These are phyloP conservation scores for Sussaba pulchella DNA, from an alignment of 2,888 invertebrate genomes.

Conservation along the genomic window DNA sequence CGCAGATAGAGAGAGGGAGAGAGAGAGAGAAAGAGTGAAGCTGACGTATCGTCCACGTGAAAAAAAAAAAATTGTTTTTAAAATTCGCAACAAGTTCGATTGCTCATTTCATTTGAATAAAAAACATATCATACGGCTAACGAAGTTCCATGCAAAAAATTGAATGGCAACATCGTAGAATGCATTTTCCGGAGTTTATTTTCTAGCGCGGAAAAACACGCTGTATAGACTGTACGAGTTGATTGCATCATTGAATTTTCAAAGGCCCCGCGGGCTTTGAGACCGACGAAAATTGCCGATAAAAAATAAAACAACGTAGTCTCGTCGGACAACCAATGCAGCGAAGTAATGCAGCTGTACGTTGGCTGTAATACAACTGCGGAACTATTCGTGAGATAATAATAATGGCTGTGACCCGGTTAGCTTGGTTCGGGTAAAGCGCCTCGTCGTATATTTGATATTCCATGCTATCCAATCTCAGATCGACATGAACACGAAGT, in stretches of 20 bases:
- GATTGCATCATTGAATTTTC: neutral
- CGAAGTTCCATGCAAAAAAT: no score
- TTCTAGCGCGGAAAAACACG: neutral
- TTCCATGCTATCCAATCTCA: no score
- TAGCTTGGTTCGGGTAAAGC: conserved; percentile 44
- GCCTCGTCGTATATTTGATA: conserved; percentile 45
- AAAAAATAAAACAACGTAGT: conserved; percentile 4
- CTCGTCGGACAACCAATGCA: conserved; percentile 19
- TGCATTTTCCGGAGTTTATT: neutral
- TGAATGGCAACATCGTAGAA: neutral
- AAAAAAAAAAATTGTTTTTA: no score
- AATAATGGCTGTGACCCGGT: conserved; percentile 67
- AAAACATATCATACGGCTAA: no score
- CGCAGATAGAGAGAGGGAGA: no score
- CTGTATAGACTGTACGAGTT: neutral
- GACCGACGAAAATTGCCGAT: neutral
- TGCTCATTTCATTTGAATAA: no score
- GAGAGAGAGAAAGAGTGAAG: no score
- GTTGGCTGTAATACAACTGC: conserved; percentile 38
- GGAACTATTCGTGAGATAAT: conserved; percentile 61
- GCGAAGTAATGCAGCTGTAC: conserved; percentile 47
- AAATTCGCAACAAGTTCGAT: no score
- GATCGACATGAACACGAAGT: conserved; percentile 64
- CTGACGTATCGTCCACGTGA: no score
- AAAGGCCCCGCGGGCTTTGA: no score